Evolutionary conservation across 2,797 vertebrate species (phyloP).

Genomic region (Lindbergichthys nudifrons): DNA sequence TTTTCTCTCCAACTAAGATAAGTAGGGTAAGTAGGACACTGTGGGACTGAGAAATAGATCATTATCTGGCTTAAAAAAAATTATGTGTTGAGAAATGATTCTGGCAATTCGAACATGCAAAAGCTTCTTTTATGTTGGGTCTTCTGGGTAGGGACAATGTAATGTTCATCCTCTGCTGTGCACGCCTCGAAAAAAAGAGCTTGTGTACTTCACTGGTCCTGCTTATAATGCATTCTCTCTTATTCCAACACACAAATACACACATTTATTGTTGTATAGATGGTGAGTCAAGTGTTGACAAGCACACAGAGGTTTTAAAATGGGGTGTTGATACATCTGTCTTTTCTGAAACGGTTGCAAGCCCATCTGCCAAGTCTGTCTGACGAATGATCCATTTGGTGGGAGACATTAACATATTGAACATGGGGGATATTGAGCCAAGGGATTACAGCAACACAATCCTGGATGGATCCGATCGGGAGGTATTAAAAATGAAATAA

Average conservation of each 20-base stretch:
- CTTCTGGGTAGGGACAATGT: constrained; percentile 68
- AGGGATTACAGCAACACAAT: constrained; percentile 77
- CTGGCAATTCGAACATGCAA: constrained; percentile 62
- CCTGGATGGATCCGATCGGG: constrained; percentile 69
- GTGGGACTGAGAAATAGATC: constrained; percentile 71
- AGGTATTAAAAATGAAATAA: constrained; percentile 78
- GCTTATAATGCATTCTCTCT: constrained; percentile 22
- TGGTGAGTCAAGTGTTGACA: constrained; percentile 54
- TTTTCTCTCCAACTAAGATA: constrained; percentile 63
- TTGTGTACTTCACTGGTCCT: constrained; percentile 33
- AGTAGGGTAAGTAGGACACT: constrained; percentile 77
- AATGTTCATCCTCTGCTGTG: constrained; percentile 54
- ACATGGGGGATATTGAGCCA: constrained; percentile 72
- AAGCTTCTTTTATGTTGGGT: constrained; percentile 68
- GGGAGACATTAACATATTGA: constrained; percentile 80
- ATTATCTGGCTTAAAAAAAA: constrained; percentile 68
- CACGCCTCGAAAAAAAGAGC: constrained; percentile 45
- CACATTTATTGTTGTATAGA: constrained; percentile 42
- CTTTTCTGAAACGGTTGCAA: constrained; percentile 66
- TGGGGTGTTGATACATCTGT: constrained; percentile 76
- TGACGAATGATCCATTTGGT: constrained; percentile 72
- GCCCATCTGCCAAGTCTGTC: constrained; percentile 68
- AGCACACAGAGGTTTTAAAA: constrained; percentile 62
- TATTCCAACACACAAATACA: constrained; percentile 28
- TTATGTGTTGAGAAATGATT: constrained; percentile 55